Evolutionary conservation across 2,113 vertebrate genomes (phyloP).

Genomic region (Oenanthe oenanthe): DNA sequence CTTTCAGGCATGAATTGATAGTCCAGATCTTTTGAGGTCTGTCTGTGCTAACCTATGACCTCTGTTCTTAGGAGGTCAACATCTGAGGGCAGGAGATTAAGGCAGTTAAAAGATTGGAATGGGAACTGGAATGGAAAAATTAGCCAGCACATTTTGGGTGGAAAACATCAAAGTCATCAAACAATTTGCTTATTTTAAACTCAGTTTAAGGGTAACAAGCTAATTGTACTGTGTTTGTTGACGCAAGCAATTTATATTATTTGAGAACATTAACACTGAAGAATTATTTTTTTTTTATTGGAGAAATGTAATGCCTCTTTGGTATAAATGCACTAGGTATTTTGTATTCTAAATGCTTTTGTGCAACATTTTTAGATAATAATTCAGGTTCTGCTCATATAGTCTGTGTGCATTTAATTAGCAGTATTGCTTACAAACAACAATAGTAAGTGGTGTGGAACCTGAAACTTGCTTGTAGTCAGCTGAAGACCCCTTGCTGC

Average conservation of each 20-base stretch:
- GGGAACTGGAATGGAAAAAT: constrained; percentile 85
- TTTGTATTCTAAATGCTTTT: background rate
- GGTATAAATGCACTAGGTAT: background rate
- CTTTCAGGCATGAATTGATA: constrained; percentile 86
- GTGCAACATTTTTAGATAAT: background rate
- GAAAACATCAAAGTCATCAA: constrained; percentile 84
- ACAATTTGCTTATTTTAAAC: constrained; percentile 83
- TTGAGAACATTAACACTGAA: constrained; percentile 34
- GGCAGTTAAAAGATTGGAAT: constrained; percentile 84
- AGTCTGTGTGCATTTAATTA: background rate
- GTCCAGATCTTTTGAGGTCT: constrained; percentile 84
- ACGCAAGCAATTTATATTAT: constrained; percentile 62
- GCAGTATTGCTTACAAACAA: background rate
- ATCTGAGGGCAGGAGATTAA: constrained; percentile 87
- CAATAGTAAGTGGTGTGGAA: background rate
- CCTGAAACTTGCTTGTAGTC: background rate
- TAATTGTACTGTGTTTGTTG: constrained; percentile 76
- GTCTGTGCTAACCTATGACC: constrained; percentile 84
- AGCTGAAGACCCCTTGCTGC: background rate
- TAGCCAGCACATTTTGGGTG: constrained; percentile 84
- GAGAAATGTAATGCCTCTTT: background rate
- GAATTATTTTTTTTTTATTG: constrained; percentile 7
- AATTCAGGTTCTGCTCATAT: background rate
- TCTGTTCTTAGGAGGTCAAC: constrained; percentile 84
- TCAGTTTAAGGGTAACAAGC: constrained; percentile 77